Percentiles rank a stretch among this genome's conserved stretches.
Conservation (phyloP, 2,888 invertebrate genomes). For the Platycheirus albimanus region DNA sequence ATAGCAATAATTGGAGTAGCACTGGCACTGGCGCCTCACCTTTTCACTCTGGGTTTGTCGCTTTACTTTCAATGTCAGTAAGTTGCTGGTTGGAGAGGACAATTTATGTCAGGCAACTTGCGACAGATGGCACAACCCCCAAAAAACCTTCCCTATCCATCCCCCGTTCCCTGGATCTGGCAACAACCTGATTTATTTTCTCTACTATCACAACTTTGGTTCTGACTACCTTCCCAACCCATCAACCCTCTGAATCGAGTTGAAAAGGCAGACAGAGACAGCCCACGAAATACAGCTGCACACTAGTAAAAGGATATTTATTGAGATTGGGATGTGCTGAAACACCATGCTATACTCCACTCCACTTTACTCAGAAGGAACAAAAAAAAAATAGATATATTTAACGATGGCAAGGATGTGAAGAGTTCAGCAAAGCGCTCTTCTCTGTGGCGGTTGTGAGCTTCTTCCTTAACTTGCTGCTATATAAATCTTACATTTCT, state of each 20-base stretch:
- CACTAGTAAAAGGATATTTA: constrained; percentile 57
- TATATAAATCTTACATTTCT: constrained; percentile 48
- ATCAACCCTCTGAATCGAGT: constrained; percentile 49
- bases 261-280: constrained; percentile 23
- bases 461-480: constrained; percentile 55
- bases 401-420: constrained; percentile 66
- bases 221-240: constrained; percentile 19
- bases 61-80: constrained; percentile 70
- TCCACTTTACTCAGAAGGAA: too few species aligned
- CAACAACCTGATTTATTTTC: constrained; percentile 72
- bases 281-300: constrained; percentile 30
- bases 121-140: constrained; percentile 72
- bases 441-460: constrained; percentile 1
- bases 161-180: too few species aligned
- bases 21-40: constrained; percentile 71
- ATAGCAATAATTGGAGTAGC: constrained; percentile 33
- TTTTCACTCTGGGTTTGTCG: constrained; percentile 51
- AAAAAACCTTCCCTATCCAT: constrained; percentile 42
- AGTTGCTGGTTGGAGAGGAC: constrained; percentile 54
- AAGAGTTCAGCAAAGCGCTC: constrained; percentile 53
- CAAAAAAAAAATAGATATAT: constrained; percentile 54
- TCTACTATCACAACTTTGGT: constrained; percentile 69
- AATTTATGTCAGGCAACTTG: constrained; percentile 68
- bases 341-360: constrained; percentile 35
- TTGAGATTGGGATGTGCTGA: constrained; percentile 63